These are phyloP conservation scores for Halcyon malimbica DNA, from an alignment of 2,113 vertebrate species.

Conservation along the genomic window DNA sequence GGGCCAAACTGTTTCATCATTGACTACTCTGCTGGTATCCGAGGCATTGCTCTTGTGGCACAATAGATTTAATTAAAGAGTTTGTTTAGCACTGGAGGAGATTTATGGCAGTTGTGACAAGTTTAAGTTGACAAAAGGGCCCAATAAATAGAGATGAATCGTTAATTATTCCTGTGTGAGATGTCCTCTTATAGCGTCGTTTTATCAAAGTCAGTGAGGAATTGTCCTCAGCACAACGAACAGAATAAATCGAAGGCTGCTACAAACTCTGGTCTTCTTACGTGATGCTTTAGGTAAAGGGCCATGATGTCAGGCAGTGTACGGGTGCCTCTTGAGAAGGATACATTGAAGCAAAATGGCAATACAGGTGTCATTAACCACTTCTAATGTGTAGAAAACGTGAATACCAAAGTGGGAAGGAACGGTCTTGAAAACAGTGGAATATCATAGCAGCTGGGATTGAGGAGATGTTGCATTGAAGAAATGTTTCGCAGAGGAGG, in stretches of 20 bases:
- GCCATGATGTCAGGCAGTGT: neutral
- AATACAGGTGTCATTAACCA: neutral
- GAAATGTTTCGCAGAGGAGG: neutral
- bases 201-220: neutral
- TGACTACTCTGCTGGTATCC: neutral
- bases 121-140: slow-evolving; percentile 33
- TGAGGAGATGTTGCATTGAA: neutral
- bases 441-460: neutral
- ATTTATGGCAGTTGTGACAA: slow-evolving; percentile 45
- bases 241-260: neutral
- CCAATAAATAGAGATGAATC: slow-evolving; percentile 35
- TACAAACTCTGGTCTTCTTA: neutral
- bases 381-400: neutral
- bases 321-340: neutral
- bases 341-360: neutral
- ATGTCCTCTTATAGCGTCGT: neutral
- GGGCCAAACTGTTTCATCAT: neutral
- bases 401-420: neutral
- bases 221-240: neutral
- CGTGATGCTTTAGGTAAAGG: neutral
- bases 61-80: slow-evolving; percentile 32
- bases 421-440: neutral
- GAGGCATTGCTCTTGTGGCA: neutral
- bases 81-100: slow-evolving; percentile 12
- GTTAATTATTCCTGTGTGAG: slow-evolving; percentile 12